Conservation (phyloP, 2,888 invertebrate species). For the Troides aeacus region DNA sequence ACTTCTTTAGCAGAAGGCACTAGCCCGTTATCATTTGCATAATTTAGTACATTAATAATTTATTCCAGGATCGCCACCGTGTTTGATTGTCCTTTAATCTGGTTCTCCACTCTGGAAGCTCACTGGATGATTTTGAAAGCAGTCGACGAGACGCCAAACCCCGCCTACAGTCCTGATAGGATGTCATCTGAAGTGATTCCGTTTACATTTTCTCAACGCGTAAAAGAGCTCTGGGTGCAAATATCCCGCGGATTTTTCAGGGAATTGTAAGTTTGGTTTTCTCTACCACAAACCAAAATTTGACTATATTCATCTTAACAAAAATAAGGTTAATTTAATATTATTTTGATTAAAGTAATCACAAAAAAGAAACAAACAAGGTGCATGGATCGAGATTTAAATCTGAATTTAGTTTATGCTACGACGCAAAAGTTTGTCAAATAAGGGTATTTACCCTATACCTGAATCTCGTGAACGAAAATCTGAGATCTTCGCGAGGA, state of each 20-base stretch:
- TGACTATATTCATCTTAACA: no score
- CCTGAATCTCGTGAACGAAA: no score
- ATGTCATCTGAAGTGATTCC: conserved; percentile 43
- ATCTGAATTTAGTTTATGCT: no score
- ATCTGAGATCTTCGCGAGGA: no score
- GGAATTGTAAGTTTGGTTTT: conserved; percentile 28
- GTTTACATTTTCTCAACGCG: conserved; percentile 49
- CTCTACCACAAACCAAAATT: not conserved
- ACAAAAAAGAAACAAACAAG: no score
- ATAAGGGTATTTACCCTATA: no score
- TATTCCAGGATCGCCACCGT: conserved; percentile 41
- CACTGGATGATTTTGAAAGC: conserved; percentile 39
- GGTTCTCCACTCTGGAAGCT: conserved; percentile 43
- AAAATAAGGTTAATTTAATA: no score
- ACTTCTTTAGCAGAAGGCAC: no score
- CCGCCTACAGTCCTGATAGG: conserved; percentile 40
- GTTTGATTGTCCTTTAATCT: conserved; percentile 45
- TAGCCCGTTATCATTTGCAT: no score
- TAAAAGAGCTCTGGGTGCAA: conserved; percentile 39
- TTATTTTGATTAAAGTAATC: no score
- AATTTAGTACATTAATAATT: not conserved
- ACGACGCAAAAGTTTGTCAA: no score
- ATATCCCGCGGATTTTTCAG: conserved; percentile 20
- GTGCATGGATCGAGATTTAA: no score
- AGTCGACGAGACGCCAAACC: conserved; percentile 41